Percentiles rank a stretch among this genome's conserved stretches.
Evolutionary conservation across 2,797 vertebrate genomes (phyloP).

Genomic region (Vireo griseus): DNA sequence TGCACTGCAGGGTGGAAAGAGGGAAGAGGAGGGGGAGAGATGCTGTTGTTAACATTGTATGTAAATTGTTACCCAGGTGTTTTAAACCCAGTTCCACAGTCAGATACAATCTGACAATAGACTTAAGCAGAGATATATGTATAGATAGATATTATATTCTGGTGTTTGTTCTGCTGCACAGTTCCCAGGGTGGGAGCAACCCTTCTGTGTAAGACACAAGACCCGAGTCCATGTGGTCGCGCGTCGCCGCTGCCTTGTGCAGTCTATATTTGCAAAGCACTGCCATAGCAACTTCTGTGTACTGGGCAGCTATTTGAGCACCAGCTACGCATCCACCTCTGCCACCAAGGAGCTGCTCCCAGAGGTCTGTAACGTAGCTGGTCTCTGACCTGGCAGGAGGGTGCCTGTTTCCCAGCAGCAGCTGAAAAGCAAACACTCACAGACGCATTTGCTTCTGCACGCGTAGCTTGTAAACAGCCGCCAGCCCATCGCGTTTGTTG

Average conservation of each 20-base stretch:
- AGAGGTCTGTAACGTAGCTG: not conserved
- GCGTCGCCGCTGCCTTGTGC: not conserved
- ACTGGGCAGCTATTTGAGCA: not conserved
- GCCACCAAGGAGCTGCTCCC: not conserved
- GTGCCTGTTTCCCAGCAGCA: constrained; percentile 8
- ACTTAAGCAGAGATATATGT: not conserved
- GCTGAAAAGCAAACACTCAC: not conserved
- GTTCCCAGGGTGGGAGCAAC: not conserved
- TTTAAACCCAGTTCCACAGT: not conserved
- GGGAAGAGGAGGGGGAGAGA: not conserved
- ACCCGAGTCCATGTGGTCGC: not conserved
- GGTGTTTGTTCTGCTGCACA: not conserved
- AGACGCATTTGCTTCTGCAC: not conserved
- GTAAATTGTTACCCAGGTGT: constrained; percentile 1
- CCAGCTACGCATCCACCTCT: not conserved
- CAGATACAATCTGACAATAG: not conserved
- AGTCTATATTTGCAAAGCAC: not conserved
- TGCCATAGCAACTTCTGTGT: not conserved
- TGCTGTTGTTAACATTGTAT: not conserved
- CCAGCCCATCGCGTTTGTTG: not conserved
- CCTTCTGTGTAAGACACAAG: not conserved
- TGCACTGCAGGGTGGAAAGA: not conserved
- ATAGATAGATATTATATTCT: not conserved
- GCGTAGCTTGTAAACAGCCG: not conserved
- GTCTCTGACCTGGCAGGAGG: not conserved